phyloP scores from a whole-genome alignment of 1,140 invertebrate species.

The Yoshiicerus persimilis region DNA sequence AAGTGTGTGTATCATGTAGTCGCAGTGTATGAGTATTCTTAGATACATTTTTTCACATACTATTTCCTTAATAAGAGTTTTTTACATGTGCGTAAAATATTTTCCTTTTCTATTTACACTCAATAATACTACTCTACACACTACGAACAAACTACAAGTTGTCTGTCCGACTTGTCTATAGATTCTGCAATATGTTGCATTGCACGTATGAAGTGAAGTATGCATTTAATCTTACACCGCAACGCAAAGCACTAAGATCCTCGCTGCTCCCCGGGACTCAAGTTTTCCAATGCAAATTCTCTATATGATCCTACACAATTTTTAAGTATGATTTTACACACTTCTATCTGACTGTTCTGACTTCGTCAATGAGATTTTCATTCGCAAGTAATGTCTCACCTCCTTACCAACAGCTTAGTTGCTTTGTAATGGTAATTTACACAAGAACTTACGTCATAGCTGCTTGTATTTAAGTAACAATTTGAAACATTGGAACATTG shows the following conservation, averaged over 20 bases:
- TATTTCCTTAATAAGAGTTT: neutral
- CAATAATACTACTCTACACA: neutral
- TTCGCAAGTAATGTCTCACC: slow-evolving; percentile 6
- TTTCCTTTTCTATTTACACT: neutral
- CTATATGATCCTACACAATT: neutral
- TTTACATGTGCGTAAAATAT: neutral
- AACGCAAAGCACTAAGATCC: neutral
- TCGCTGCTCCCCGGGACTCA: neutral
- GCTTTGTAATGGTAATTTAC: slow-evolving; percentile 2
- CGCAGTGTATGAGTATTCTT: too few species aligned
- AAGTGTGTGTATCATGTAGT: neutral
- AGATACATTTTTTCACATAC: neutral
- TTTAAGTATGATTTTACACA: neutral
- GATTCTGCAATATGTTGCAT: neutral
- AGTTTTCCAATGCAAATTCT: neutral
- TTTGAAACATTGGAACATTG: slow-evolving; percentile 1
- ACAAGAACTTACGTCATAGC: neutral
- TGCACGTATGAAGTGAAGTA: neutral
- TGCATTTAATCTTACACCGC: neutral
- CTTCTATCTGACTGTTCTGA: neutral
- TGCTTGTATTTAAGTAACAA: neutral
- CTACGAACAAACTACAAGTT: neutral
- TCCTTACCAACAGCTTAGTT: neutral
- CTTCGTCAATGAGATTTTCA: slow-evolving; percentile 3
- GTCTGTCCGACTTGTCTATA: neutral